Base-by-base conservation (phyloP, 92 coral and sea anemone species). In the Umimayanthus kanabou region DNA sequence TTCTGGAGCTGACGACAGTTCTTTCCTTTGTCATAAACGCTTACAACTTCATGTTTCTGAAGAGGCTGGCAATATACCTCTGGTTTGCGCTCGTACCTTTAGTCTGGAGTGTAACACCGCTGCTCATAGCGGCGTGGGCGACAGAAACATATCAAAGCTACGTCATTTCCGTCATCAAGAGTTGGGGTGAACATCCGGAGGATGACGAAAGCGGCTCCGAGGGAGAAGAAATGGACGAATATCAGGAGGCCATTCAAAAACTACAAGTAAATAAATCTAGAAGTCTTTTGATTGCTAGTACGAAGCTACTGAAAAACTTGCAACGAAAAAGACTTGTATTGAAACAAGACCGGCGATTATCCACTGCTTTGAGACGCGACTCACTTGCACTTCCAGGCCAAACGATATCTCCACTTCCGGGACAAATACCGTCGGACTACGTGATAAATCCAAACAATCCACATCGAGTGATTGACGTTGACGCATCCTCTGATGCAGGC, bases 121-220 rank as follows among this genome's bases (percentile, higher is more conserved):
- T 96, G 93, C 92, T 92, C 57, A 57, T 96, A 42, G 98, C 98
- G 86, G 98, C 98, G 89, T 96, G 98, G 98, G 98, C 98, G 55
- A 96, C 98, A 61, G 98, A 96, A 74, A 96, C 95, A 29, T 93
- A 94, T 66, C 98, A 93, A 74, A 94, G 95, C 58, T 96, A 94
- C 81, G 98, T 95, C 33, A 88, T 88, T 10, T 88, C 98, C 80
- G 98, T 96, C 74, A 94, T 96, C 85, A 90, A 91, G 81, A 94
- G 96, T 91, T 96, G 98, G 98, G 98, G 98, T 69, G 98, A 95
- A 92, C 98, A 95, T 72, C 98, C 98, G 4, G 98, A 93, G 45
- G 94, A 95, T 26, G 98, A 95, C 85, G 98, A 95, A 89, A 93
- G 98, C 88, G 95, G 89, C 50, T 90, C 96, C 3, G 98, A 95